Evolutionary conservation across 2,888 invertebrate genomes (phyloP), one percentile per base, ranked within the genome.

Genomic region (Bellardia pandia): DNA sequence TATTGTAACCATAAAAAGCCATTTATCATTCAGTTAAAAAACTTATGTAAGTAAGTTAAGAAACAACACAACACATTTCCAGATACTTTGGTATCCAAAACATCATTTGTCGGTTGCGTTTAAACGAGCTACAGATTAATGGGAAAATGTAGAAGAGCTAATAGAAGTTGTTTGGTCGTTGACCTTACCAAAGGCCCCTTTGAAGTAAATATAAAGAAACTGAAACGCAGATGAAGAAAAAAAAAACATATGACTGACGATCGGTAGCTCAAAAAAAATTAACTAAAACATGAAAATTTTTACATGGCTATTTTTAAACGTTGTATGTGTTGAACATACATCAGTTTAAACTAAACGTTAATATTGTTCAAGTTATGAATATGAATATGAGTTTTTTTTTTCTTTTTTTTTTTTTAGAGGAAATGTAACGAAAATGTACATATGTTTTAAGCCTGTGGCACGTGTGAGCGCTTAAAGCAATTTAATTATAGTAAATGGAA

Each of bases 161-260:
- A 69, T 66, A 72, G 80, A 86, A 80, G 68, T 58, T 62, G n/a
- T 72, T 51, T 66, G 83, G 71, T 71, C 84, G 58, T 37, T 84
- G 68, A 87, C 72, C 84, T 74, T 48, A 13, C 40, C 53, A 76
- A 16, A 13, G 69, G 58, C 72, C 71, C n/a, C 53, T 40, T 48
- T 16, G n/a, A 62, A 56, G 30, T 64, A 30, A 30, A 69, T 23
- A 68, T 77, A 37, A n/a, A 11, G 37, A 33, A 14, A 11, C 2
- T 3, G 6, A 56, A 37, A 56, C 0, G 37, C 58, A 58, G 11
- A 1, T 23, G 37, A 45, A 62, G 23, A 71, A 9, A 5, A 48
- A 40, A 71, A 9, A 5, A 48, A 30, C 23, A 40, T 14, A 62
- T 68, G 30, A 45, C 48, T 51, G 30, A 62, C 45, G 37, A 62